Evolutionary conservation across 2,113 vertebrate genomes (phyloP), one percentile per base, ranked within the genome.

Genomic region (Cephalopholis sonnerati): DNA sequence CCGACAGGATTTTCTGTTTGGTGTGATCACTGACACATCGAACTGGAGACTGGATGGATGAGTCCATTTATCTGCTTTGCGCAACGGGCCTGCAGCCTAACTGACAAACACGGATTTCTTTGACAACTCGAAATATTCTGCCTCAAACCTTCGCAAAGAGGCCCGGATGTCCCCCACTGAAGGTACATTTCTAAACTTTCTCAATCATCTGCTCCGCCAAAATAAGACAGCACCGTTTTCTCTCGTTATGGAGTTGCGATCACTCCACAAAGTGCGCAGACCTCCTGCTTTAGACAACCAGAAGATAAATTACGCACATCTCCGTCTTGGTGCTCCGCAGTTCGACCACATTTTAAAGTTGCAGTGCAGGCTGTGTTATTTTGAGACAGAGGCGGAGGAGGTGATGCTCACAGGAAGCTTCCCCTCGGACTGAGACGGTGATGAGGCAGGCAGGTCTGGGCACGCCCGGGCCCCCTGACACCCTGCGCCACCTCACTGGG

Each of bases 381-480:
- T 53, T n/a, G 76, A 86, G 46, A 51, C 32, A 51, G 51, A 57
- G 57, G 16, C 12, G 24, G 69, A 70, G 54, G 61, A 59, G 85
- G 59, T 62, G 89, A 71, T 79, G 81, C 64, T 80, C 69, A 76
- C 77, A 87, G 63, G 77, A 86, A 75, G 73, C 68, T 77, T 87
- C 68, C 79, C 85, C 71, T 89, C 81, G 64, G 80, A 89, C 83
- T 85, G 85, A 87, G 71, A 78, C n/a, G 77, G 75, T 83, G 87
- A 85, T 83, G 90, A 92, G 53, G 22, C 24, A 74, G 93, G 89
- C 97, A 95, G 93, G 96, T 87, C 95, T 36, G 50, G 94, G 79
- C 96, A 94, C 81, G 96, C 84, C 89, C 20, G 67, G 78, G 81
- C 80, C 92, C 83, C 91, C 77, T 46, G 92, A 87, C 72, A 90